Base-by-base conservation (phyloP, 2,797 vertebrate genomes). In the Sebastes umbrosus region DNA sequence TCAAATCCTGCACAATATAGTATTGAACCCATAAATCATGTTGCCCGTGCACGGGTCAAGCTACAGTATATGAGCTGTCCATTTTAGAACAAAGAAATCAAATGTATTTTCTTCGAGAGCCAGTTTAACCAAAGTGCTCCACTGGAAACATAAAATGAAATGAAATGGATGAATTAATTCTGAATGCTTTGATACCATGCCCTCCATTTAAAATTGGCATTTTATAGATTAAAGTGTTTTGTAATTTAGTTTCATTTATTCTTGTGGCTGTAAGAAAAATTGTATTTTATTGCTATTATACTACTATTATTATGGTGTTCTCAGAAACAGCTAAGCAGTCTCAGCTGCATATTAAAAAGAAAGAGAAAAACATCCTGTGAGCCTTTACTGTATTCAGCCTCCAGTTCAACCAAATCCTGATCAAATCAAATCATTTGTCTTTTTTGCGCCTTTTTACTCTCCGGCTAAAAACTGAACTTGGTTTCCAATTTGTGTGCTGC, bases 181-280 rank as follows among this genome's bases (percentile, higher is more conserved):
- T 22, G 36, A 57, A 52, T 31, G 55, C 75, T 79, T 39, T 73
- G 63, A 79, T 69, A 34, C 27, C 2, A 16, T 68, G 73, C 25
- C 68, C 18, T 31, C 39, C 65, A 65, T 69, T 68, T n/a, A 14
- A 83, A 62, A 79, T 20, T 10, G 55, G 63, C 10, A 75, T 78
- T 80, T 70, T 73, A 69, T 31, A 39, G 12, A 66, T 79, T 8
- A 18, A 54, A 82, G 68, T 22, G 32, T 74, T 80, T 71, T 80
- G 27, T 75, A 65, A 80, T 70, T 13, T 32, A 77, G 59, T 80
- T 80, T 36, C 43, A 73, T 79, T 68, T 65, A 68, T 66, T 73
- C 25, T 13, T 36, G 8, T 1, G 73, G 62, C 52, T 73, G 3
- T 50, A 29, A 78, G 46, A 60, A 31, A 74, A 68, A 57, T 60